Evolutionary conservation across 2,888 invertebrate genomes (phyloP).

Genomic region (Flabesymbios commensalis): DNA sequence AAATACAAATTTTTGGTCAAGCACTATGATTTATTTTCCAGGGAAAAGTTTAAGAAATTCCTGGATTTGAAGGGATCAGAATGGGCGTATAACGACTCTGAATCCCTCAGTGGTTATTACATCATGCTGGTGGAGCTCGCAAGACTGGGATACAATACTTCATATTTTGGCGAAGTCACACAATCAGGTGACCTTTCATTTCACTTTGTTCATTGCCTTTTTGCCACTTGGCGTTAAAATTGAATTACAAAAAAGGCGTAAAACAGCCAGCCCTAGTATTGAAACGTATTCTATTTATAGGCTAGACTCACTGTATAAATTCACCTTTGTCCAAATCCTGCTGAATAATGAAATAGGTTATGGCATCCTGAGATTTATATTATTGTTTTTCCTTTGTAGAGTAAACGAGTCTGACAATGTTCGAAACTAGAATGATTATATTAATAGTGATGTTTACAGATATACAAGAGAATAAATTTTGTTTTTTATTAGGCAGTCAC

Average conservation of each 20-base stretch:
- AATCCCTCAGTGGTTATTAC: slow-evolving; percentile 20
- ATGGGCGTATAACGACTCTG: slow-evolving; percentile 20
- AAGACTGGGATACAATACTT: slow-evolving; percentile 19
- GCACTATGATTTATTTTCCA: slow-evolving; percentile 43
- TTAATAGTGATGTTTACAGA: too few relatives aligned
- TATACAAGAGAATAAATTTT: too few relatives aligned
- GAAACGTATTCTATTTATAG: too few relatives aligned
- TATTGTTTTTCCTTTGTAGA: too few relatives aligned
- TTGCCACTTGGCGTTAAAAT: background rate
- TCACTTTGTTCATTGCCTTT: background rate
- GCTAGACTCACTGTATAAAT: too few relatives aligned
- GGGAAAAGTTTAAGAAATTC: slow-evolving; percentile 16
- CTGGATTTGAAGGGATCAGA: slow-evolving; percentile 24
- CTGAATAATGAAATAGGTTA: too few relatives aligned
- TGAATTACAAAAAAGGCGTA: background rate
- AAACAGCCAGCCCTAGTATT: too few relatives aligned
- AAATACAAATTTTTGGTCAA: background rate
- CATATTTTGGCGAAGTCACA: slow-evolving; percentile 24
- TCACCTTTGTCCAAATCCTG: too few relatives aligned
- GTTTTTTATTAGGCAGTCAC: slow-evolving; percentile 65
- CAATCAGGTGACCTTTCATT: slow-evolving; percentile 12
- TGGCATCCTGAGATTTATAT: too few relatives aligned
- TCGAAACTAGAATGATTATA: too few relatives aligned
- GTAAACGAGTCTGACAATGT: too few relatives aligned
- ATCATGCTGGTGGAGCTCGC: slow-evolving; percentile 14